phyloP scores from a whole-genome alignment of 2,797 vertebrate species.

The Melanotaenia maccullochi region DNA sequence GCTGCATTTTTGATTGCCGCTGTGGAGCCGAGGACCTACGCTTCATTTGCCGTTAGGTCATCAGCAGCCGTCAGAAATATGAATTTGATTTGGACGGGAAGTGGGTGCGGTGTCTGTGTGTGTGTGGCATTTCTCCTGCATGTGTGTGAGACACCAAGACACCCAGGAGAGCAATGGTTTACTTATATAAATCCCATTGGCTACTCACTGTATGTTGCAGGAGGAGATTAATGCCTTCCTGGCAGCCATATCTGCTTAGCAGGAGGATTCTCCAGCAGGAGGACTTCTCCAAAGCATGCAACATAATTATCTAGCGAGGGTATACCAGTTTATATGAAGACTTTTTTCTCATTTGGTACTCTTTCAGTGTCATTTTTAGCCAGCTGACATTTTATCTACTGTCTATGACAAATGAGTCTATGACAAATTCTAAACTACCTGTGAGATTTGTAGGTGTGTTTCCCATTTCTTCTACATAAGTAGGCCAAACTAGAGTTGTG shows the following conservation, averaged over 20 bases:
- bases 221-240: constrained; percentile 79
- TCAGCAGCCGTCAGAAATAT: constrained; percentile 80
- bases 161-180: constrained; percentile 11
- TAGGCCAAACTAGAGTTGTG: constrained; percentile 61
- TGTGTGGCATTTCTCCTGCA: constrained; percentile 6
- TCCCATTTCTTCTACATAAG: constrained; percentile 50
- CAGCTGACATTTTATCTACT: background rate
- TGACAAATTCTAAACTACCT: constrained; percentile 17
- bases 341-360: constrained; percentile 44
- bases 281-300: constrained; percentile 70
- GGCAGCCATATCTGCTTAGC: constrained; percentile 77
- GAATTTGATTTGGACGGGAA: constrained; percentile 80
- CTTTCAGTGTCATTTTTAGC: constrained; percentile 50
- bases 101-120: constrained; percentile 41
- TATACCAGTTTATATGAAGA: constrained; percentile 69
- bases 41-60: constrained; percentile 87
- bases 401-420: background rate
- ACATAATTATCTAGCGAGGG: constrained; percentile 74
- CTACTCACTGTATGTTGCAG: constrained; percentile 68
- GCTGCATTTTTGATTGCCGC: constrained; percentile 79
- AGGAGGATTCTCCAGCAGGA: constrained; percentile 64
- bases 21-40: constrained; percentile 78
- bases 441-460: constrained; percentile 45
- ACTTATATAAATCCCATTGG: constrained; percentile 17
- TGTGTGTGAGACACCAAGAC: constrained; percentile 19